These are phyloP conservation scores for Leucoraja erinaceus DNA, from an alignment of 2,113 vertebrate species.

Conservation along the genomic window DNA sequence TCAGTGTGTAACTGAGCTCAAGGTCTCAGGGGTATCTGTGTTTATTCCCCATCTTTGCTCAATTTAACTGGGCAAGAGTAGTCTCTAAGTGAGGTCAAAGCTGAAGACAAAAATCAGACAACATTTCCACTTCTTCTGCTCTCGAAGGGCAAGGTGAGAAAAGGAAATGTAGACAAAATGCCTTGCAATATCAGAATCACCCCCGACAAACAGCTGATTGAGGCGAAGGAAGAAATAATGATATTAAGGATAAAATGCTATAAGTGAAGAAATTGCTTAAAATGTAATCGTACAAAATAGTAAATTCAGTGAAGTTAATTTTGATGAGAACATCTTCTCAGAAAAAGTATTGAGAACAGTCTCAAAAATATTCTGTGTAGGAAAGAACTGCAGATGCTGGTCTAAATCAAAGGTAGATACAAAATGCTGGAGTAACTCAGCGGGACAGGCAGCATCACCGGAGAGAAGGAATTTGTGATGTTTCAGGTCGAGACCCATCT, in stretches of 20 bases:
- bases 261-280: neutral
- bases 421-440: too few relatives aligned
- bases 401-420: too few relatives aligned
- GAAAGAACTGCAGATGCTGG: too few relatives aligned
- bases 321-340: too few relatives aligned
- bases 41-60: neutral
- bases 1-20: neutral
- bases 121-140: neutral
- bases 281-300: neutral
- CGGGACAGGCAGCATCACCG: too few relatives aligned
- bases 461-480: too few relatives aligned
- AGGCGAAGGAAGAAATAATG: neutral
- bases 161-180: neutral
- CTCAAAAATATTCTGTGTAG: too few relatives aligned
- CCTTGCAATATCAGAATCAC: neutral
- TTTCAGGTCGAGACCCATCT: too few relatives aligned
- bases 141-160: too few relatives aligned
- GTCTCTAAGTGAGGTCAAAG: neutral
- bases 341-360: too few relatives aligned
- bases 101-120: neutral
- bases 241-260: neutral
- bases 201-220: neutral
- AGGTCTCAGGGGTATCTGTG: neutral
- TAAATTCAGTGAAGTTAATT: neutral
- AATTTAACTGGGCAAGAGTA: neutral